Percentiles rank a stretch among this genome's conserved stretches.
These are phyloP conservation scores for Rousettus leschenaultii DNA, from an alignment of 2,113 vertebrate genomes.

Conservation along the genomic window DNA sequence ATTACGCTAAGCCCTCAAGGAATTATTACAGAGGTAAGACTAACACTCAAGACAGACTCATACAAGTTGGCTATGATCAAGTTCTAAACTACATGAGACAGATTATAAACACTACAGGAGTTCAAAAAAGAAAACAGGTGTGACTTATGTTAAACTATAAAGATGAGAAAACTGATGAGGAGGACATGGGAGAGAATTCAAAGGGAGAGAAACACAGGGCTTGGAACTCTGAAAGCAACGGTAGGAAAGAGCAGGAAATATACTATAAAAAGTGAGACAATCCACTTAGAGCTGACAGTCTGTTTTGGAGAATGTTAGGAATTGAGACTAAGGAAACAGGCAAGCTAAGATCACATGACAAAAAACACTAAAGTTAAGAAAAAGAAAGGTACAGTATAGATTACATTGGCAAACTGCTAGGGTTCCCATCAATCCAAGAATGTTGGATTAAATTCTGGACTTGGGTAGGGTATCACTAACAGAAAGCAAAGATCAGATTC, in stretches of 20 bases:
- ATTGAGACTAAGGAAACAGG: neutral
- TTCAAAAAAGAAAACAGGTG: neutral
- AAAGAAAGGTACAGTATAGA: neutral
- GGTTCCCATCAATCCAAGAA: neutral
- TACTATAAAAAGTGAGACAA: neutral
- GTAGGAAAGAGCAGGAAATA: neutral
- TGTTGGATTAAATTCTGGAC: neutral
- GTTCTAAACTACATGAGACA: neutral
- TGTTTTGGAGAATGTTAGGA: neutral
- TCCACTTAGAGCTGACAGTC: neutral
- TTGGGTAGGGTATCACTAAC: neutral
- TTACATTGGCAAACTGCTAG: neutral
- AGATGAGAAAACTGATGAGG: neutral
- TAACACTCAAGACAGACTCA: neutral
- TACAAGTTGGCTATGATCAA: neutral
- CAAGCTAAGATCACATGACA: neutral
- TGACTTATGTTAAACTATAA: neutral
- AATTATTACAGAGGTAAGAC: conserved; percentile 6
- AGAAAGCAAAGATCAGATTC: conserved; percentile 29
- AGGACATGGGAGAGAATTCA: neutral
- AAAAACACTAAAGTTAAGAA: conserved; percentile 8
- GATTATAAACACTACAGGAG: neutral
- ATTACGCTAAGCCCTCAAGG: neutral
- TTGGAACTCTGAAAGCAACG: neutral
- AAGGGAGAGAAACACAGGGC: neutral